A percentile compares a stretch with the other conserved stretches of the same genome.
Conservation (phyloP, 2,797 vertebrate species). For the Coregonus sp. region DNA sequence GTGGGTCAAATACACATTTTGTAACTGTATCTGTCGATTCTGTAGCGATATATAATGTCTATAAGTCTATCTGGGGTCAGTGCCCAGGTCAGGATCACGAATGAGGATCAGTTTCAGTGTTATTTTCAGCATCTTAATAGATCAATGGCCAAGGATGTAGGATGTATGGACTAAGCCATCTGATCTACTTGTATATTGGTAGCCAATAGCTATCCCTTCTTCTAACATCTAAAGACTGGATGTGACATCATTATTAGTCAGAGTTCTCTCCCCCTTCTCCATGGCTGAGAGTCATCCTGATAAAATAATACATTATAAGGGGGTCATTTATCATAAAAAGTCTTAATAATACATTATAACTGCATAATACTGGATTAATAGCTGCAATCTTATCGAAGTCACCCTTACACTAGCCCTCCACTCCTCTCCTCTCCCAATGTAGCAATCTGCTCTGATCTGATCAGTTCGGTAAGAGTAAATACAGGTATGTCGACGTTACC, state of each 20-base stretch:
- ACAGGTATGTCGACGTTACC: too few species aligned
- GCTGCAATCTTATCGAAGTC: background rate
- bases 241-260: background rate
- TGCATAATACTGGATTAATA: background rate
- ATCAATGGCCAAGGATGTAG: slow-evolving; percentile 7
- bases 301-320: too few species aligned
- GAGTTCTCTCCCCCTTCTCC: too few species aligned
- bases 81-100: background rate
- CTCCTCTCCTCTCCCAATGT: background rate
- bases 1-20: background rate
- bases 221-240: too few species aligned
- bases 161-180: background rate
- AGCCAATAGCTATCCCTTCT: too few species aligned
- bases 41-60: too few species aligned
- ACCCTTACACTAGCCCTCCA: background rate
- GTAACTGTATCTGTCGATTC: background rate
- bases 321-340: background rate
- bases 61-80: too few species aligned
- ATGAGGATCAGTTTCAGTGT: slow-evolving; percentile 12
- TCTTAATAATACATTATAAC: background rate
- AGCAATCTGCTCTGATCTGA: too few species aligned
- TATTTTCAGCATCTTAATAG: slow-evolving; percentile 12
- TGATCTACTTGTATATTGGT: slow-evolving; percentile 16
- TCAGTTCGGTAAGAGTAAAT: too few species aligned
- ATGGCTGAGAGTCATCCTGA: too few species aligned